Conservation (phyloP, 1,140 invertebrate genomes). For the Atta texana region DNA sequence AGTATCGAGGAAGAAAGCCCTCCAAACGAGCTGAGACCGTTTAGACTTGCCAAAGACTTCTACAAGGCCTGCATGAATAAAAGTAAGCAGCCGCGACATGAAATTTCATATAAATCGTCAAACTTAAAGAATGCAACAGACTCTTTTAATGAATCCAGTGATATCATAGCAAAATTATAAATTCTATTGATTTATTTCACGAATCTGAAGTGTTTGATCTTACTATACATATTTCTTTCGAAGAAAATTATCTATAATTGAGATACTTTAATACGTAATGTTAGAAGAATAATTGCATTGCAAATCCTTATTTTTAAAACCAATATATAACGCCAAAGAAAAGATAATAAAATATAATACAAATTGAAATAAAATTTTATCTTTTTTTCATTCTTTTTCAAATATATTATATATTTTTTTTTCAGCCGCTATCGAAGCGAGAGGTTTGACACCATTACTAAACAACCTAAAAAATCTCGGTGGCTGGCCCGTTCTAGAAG, state of each 20-base stretch:
- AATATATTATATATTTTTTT: constrained; percentile 71
- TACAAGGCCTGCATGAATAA: constrained; percentile 95
- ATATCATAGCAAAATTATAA: background rate
- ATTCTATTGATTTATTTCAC: constrained; percentile 17
- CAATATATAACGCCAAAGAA: background rate
- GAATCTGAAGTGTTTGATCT: background rate
- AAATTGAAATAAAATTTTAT: constrained; percentile 72
- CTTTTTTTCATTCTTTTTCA: constrained; percentile 50
- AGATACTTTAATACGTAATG: background rate
- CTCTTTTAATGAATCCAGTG: background rate
- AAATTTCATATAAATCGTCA: background rate
- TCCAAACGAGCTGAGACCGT: constrained; percentile 90
- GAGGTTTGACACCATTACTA: constrained; percentile 90
- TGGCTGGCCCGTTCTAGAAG: constrained; percentile 96
- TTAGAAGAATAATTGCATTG: too few relatives aligned
- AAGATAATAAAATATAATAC: background rate
- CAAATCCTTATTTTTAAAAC: background rate
- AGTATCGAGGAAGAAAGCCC: constrained; percentile 90
- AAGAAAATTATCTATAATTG: background rate
- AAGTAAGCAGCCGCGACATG: constrained; percentile 87
- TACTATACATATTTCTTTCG: background rate
- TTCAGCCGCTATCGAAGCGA: constrained; percentile 90
- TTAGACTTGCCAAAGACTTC: constrained; percentile 91
- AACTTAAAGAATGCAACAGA: background rate
- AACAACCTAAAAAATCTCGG: constrained; percentile 92